A percentile compares a stretch with the other conserved stretches of the same genome.
Evolutionary conservation across 2,888 invertebrate genomes (phyloP).

Genomic region (Pheosia tremula): DNA sequence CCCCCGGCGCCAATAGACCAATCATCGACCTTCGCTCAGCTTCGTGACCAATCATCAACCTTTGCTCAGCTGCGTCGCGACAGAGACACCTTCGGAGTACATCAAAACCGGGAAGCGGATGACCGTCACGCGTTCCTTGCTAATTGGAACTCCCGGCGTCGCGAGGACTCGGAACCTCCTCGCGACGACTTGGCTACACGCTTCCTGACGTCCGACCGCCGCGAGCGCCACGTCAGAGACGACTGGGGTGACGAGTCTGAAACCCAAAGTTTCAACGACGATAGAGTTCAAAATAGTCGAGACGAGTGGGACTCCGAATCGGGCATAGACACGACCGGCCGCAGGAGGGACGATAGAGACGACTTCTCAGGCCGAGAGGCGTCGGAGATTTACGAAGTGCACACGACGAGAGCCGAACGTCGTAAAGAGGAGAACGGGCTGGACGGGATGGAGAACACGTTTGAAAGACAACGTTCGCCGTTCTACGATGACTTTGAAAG

Average conservation of each 20-base stretch:
- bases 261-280: slow-evolving; percentile 63
- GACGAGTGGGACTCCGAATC: slow-evolving; percentile 82
- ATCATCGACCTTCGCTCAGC: slow-evolving; percentile 86
- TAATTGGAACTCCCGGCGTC: slow-evolving; percentile 77
- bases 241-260: slow-evolving; percentile 79
- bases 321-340: slow-evolving; percentile 61
- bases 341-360: slow-evolving; percentile 58
- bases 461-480: slow-evolving; percentile 70
- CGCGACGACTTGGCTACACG: slow-evolving; percentile 74
- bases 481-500: slow-evolving; percentile 77
- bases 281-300: slow-evolving; percentile 60
- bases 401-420: slow-evolving; percentile 65
- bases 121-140: slow-evolving; percentile 82
- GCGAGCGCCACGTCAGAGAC: slow-evolving; percentile 61
- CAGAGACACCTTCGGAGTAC: slow-evolving; percentile 89
- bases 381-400: slow-evolving; percentile 78
- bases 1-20: slow-evolving; percentile 78
- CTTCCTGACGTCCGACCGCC: slow-evolving; percentile 71
- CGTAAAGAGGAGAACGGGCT: slow-evolving; percentile 70
- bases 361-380: slow-evolving; percentile 74
- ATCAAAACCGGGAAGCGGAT: slow-evolving; percentile 86
- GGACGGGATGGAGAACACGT: slow-evolving; percentile 63
- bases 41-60: slow-evolving; percentile 76
- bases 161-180: slow-evolving; percentile 70
- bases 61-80: slow-evolving; percentile 89